These are phyloP conservation scores for Chamaea fasciata DNA, from an alignment of 2,113 vertebrate genomes.

Conservation along the genomic window DNA sequence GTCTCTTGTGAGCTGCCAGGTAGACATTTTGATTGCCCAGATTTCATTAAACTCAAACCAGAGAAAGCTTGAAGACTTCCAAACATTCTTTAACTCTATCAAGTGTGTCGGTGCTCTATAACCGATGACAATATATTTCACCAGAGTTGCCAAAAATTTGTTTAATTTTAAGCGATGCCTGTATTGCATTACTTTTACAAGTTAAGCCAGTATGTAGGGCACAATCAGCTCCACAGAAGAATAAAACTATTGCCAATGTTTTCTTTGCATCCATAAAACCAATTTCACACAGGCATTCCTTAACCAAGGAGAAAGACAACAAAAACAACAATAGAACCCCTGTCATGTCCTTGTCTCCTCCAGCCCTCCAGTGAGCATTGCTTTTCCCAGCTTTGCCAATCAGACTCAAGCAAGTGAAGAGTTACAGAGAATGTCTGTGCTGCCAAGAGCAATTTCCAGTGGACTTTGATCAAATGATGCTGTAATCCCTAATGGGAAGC, in stretches of 20 bases:
- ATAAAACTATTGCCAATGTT: background rate
- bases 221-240: slow-evolving; percentile 14
- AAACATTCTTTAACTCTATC: slow-evolving; percentile 66
- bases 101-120: slow-evolving; percentile 51
- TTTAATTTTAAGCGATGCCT: slow-evolving; percentile 58
- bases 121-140: slow-evolving; percentile 68
- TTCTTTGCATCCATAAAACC: background rate
- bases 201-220: slow-evolving; percentile 31
- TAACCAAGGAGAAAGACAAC: slow-evolving; percentile 1
- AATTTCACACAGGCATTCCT: background rate
- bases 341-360: background rate
- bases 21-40: slow-evolving; percentile 58
- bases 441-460: slow-evolving; percentile 79
- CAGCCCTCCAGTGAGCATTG: background rate
- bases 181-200: slow-evolving; percentile 61
- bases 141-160: slow-evolving; percentile 59
- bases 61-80: slow-evolving; percentile 49
- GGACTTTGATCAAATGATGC: slow-evolving; percentile 78
- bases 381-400: slow-evolving; percentile 16
- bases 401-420: slow-evolving; percentile 25
- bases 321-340: background rate
- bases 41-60: slow-evolving; percentile 68
- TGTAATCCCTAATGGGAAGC: slow-evolving; percentile 77
- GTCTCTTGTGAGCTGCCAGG: slow-evolving; percentile 67
- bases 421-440: slow-evolving; percentile 53